Conservation (phyloP, 2,113 vertebrate species). For the Craseonycteris thonglongyai region DNA sequence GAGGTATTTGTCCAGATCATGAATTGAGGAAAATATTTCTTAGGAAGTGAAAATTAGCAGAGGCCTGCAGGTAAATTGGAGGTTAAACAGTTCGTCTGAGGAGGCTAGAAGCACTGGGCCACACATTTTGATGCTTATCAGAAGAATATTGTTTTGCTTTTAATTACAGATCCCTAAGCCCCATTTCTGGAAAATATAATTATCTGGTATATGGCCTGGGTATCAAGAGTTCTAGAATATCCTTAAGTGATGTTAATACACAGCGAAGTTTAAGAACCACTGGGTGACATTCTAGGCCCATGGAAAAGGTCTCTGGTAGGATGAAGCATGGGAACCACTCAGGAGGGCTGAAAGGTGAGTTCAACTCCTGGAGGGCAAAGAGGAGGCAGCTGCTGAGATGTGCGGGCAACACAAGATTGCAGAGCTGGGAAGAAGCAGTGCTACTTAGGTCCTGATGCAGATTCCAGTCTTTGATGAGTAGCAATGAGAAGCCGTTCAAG, state of each 20-base stretch:
- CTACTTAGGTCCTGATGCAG: accelerated
- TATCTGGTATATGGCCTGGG: background rate
- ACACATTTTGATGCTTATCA: background rate
- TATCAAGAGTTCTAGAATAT: background rate
- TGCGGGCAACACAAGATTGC: accelerated
- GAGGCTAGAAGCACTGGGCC: background rate
- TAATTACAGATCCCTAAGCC: background rate
- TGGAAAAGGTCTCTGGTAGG: background rate
- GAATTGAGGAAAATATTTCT: background rate
- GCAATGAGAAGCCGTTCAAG: background rate
- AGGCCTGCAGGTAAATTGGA: background rate
- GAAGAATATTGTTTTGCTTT: background rate
- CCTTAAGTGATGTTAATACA: background rate
- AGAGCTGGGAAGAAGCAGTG: too few species aligned
- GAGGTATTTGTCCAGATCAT: background rate
- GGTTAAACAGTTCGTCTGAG: background rate
- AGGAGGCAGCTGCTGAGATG: background rate
- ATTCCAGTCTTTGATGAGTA: background rate
- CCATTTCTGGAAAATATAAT: background rate
- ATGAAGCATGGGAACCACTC: background rate
- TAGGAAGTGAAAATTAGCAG: background rate
- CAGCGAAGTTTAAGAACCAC: background rate
- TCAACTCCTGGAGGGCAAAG: background rate
- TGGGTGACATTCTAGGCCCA: background rate
- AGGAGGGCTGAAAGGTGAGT: background rate